phyloP scores from a whole-genome alignment of 2,113 vertebrate genomes.

The Platycercus adscitus region DNA sequence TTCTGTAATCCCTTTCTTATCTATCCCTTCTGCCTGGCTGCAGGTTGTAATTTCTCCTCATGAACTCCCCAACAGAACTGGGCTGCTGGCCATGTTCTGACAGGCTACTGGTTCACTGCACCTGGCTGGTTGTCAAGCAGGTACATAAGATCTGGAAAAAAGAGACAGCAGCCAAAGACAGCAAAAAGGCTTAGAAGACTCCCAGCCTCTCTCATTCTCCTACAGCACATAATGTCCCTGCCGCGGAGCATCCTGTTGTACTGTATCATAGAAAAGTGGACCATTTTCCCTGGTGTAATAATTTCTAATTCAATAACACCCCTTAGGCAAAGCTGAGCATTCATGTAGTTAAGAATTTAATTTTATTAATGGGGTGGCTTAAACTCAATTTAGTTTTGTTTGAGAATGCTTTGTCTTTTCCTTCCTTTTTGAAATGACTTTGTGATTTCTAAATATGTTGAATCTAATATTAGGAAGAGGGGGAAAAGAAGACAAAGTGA shows the following conservation, averaged over 20 bases:
- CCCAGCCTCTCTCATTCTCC: not conserved
- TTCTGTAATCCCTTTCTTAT: not conserved
- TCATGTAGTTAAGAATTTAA: not conserved
- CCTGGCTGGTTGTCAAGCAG: not conserved
- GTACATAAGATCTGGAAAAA: not conserved
- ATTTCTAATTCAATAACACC: not conserved
- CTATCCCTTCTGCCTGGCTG: not conserved
- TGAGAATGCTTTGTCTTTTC: not conserved
- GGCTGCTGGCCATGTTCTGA: not conserved
- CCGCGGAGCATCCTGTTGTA: not conserved
- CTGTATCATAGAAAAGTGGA: not conserved
- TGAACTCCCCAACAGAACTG: not conserved
- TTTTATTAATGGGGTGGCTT: not conserved
- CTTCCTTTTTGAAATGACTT: not conserved
- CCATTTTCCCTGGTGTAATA: not conserved
- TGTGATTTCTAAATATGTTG: not conserved
- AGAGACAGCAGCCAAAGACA: not conserved
- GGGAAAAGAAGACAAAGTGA: not conserved
- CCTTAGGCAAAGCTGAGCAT: not conserved
- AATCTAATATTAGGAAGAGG: not conserved
- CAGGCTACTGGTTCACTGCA: not conserved
- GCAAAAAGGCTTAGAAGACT: not conserved
- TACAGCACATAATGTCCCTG: not conserved
- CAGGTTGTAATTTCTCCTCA: accelerated
- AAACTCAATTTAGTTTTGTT: not conserved